Conservation (phyloP, 2,888 invertebrate species). For the Eledona agricola region DNA sequence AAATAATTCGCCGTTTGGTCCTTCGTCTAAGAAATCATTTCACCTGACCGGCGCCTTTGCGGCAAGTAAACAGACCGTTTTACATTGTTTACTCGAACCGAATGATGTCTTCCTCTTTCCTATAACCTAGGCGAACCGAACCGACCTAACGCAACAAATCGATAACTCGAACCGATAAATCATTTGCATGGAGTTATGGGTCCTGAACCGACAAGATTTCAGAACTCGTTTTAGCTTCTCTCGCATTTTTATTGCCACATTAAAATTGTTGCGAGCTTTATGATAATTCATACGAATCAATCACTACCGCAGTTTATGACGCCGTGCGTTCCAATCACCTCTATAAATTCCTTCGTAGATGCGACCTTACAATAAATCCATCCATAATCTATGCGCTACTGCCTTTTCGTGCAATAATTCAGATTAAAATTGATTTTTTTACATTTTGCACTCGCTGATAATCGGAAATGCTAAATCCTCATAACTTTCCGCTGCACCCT, state of each 20-base stretch:
- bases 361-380: slow-evolving; percentile 11
- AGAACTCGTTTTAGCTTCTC: slow-evolving; percentile 31
- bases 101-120: slow-evolving; percentile 1
- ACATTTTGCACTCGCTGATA: background rate
- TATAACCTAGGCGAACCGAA: too few relatives aligned
- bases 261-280: slow-evolving; percentile 35
- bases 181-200: slow-evolving; percentile 32
- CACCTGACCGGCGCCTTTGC: slow-evolving; percentile 19
- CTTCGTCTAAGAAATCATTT: slow-evolving; percentile 17
- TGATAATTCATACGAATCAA: slow-evolving; percentile 36
- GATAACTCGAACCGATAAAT: slow-evolving; percentile 31
- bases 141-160: slow-evolving; percentile 29
- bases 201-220: slow-evolving; percentile 29
- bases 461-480: background rate
- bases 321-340: slow-evolving; percentile 12
- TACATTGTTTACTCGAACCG: slow-evolving; percentile 17
- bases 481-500: background rate
- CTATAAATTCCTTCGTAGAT: slow-evolving; percentile 19
- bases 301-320: slow-evolving; percentile 27
- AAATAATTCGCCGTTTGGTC: too few relatives aligned
- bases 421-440: slow-evolving; percentile 5
- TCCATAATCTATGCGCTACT: too few relatives aligned
- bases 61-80: slow-evolving; percentile 21
- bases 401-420: slow-evolving; percentile 2
- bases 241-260: slow-evolving; percentile 32